These are phyloP conservation scores for Volucella inflata DNA, from an alignment of 2,888 invertebrate genomes.

Conservation along the genomic window DNA sequence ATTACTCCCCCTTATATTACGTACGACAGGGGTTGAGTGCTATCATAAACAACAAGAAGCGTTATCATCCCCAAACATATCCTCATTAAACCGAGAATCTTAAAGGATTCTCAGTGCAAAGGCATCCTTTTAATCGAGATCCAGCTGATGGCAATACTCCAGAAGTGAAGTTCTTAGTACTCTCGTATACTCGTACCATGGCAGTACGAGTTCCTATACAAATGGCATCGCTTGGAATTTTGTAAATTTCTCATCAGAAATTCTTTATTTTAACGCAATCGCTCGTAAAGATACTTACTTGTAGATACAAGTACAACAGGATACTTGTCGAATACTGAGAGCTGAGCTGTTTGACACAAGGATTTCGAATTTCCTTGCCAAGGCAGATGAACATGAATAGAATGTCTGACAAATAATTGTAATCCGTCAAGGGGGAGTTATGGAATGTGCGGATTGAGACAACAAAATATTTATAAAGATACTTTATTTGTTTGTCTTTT, in stretches of 20 bases:
- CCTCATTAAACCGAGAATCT: conserved; percentile 66
- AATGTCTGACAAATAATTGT: conserved; percentile 75
- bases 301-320: neutral
- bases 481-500: conserved; percentile 20
- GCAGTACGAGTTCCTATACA: no score
- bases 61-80: conserved; percentile 57
- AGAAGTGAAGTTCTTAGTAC: neutral
- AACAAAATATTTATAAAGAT: conserved; percentile 54
- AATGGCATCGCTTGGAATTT: neutral
- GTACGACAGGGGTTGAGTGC: neutral
- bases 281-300: conserved; percentile 21
- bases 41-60: conserved; percentile 33
- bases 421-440: conserved; percentile 71
- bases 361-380: conserved; percentile 19
- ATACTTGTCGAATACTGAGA: conserved; percentile 43
- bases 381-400: conserved; percentile 43
- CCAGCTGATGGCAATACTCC: neutral
- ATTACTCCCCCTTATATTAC: neutral
- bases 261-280: conserved; percentile 27
- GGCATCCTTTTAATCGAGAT: conserved; percentile 46
- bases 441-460: conserved; percentile 60
- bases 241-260: conserved; percentile 11
- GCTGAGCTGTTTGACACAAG: conserved; percentile 39
- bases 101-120: conserved; percentile 57
- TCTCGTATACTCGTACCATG: no score